These are phyloP conservation scores for Dryobota labecula DNA, from an alignment of 2,888 invertebrate species.

Conservation along the genomic window DNA sequence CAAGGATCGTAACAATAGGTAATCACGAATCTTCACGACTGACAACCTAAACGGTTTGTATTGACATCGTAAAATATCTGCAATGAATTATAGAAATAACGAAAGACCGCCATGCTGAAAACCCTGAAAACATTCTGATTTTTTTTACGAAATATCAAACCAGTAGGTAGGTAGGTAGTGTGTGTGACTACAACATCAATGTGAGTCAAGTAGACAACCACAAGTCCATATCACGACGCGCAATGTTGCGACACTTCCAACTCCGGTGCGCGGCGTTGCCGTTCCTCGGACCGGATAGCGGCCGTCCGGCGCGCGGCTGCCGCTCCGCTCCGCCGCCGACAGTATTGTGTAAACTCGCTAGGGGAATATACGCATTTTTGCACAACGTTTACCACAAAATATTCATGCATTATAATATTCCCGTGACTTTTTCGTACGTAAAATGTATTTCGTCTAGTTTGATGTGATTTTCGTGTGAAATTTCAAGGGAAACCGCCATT, in stretches of 20 bases:
- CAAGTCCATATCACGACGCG: constrained; percentile 17
- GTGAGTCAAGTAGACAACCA: constrained; percentile 20
- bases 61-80: constrained; percentile 4
- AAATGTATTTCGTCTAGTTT: constrained; percentile 27
- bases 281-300: constrained; percentile 68
- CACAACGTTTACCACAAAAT: constrained; percentile 48
- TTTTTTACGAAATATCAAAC: background rate
- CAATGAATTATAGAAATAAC: background rate
- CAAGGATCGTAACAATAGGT: background rate
- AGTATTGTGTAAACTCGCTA: constrained; percentile 71
- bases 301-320: constrained; percentile 65
- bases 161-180: background rate
- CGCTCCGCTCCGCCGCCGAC: constrained; percentile 66
- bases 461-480: constrained; percentile 33
- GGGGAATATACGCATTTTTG: constrained; percentile 65
- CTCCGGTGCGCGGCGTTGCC: constrained; percentile 65
- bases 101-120: background rate
- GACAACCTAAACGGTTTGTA: background rate
- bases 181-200: background rate
- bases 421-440: constrained; percentile 14
- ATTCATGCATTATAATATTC: constrained; percentile 22
- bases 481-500: constrained; percentile 65
- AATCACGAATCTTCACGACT: background rate
- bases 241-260: constrained; percentile 65
- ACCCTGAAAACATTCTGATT: constrained; percentile 3